A percentile compares a stretch with the other conserved stretches of the same genome.
phyloP scores from a whole-genome alignment of 2,888 invertebrate genomes.

The Leptinotarsa peninsularis region DNA sequence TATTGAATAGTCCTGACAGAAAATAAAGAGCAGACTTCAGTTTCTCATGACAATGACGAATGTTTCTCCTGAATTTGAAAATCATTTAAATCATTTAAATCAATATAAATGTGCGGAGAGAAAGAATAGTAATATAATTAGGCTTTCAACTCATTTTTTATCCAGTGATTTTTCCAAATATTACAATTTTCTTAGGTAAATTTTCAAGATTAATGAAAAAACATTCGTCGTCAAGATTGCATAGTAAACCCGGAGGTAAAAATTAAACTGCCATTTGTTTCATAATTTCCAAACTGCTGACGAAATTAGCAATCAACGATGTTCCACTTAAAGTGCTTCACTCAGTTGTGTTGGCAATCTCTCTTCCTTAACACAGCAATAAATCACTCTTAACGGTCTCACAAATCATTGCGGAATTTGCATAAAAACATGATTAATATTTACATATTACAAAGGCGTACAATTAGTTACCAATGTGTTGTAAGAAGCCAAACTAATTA shows the following conservation, averaged over 20 bases:
- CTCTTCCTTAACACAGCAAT: slow-evolving; percentile 30
- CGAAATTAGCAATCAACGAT: slow-evolving; percentile 31
- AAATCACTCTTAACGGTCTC: slow-evolving; percentile 38
- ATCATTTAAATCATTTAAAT: no score
- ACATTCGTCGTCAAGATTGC: no score
- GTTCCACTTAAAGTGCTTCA: slow-evolving; percentile 34
- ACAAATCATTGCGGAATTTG: slow-evolving; percentile 42
- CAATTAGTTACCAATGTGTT: slow-evolving; percentile 54
- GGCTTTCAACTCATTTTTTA: no score
- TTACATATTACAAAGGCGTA: slow-evolving; percentile 54
- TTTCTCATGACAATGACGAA: no score
- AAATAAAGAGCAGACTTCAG: no score
- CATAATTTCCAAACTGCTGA: background rate
- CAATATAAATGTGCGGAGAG: no score
- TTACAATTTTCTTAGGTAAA: no score
- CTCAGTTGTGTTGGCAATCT: slow-evolving; percentile 30
- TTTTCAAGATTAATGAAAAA: no score
- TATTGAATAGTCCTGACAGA: no score
- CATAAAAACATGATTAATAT: slow-evolving; percentile 55
- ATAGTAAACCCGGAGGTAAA: background rate
- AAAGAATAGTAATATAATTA: no score
- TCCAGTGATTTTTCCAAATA: no score
- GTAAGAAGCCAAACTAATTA: slow-evolving; percentile 51
- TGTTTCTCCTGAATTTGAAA: no score
- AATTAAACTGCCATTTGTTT: background rate